phyloP scores from a whole-genome alignment of 2,888 invertebrate species.

The Tetrapedia diversipes region DNA sequence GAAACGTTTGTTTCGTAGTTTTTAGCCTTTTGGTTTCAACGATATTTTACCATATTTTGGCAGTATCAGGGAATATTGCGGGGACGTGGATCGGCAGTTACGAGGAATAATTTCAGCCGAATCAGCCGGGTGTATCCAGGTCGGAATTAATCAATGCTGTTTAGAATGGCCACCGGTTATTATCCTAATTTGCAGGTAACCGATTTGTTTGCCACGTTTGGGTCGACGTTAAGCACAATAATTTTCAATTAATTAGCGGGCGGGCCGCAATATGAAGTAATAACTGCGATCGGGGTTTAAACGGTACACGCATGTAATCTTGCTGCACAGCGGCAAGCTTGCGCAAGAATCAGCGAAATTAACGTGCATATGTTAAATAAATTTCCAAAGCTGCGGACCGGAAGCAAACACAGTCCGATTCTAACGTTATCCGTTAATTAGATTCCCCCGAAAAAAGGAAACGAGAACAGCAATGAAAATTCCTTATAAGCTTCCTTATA shows the following conservation, averaged over 20 bases:
- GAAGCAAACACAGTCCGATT: too few relatives aligned
- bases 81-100: neutral
- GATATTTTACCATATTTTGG: neutral
- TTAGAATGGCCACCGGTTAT: slow-evolving; percentile 25
- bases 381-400: too few relatives aligned
- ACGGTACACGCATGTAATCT: slow-evolving; percentile 12
- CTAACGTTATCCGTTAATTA: too few relatives aligned
- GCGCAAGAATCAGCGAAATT: slow-evolving; percentile 37
- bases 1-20: too few relatives aligned
- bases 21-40: too few relatives aligned
- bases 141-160: slow-evolving; percentile 28
- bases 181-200: slow-evolving; percentile 16
- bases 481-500: too few relatives aligned
- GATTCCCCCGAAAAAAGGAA: too few relatives aligned
- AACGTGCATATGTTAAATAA: slow-evolving; percentile 26
- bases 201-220: slow-evolving; percentile 33
- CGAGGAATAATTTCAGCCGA: neutral
- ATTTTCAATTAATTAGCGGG: slow-evolving; percentile 49
- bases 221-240: slow-evolving; percentile 31
- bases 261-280: slow-evolving; percentile 31
- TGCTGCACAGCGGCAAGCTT: neutral
- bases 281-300: slow-evolving; percentile 44
- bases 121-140: neutral
- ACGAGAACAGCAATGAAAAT: too few relatives aligned
- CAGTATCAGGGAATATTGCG: neutral